Conservation (phyloP, 2,797 vertebrate species). For the Diplodus puntazzo region DNA sequence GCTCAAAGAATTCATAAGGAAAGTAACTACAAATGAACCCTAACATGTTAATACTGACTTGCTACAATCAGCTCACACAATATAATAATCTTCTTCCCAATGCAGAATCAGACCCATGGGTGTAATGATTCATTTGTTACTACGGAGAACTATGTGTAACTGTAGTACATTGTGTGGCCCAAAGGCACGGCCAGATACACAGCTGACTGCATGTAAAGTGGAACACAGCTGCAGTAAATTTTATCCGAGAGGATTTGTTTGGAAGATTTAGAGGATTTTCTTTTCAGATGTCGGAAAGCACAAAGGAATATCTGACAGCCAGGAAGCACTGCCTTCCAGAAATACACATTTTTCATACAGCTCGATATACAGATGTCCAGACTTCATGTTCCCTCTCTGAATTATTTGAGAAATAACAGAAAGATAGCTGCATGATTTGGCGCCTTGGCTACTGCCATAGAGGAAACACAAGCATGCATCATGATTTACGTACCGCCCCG, state of each 20-base stretch:
- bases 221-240: conserved; percentile 8
- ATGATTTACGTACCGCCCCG: background rate
- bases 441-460: background rate
- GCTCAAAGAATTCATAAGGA: background rate
- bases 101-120: conserved; percentile 2
- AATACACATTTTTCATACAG: conserved; percentile 5
- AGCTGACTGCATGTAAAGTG: conserved; percentile 17
- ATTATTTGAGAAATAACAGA: conserved; percentile 11
- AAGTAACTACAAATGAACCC: background rate
- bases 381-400: background rate
- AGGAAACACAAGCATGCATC: background rate
- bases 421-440: background rate
- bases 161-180: background rate
- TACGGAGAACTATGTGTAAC: background rate
- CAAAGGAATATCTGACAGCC: conserved; percentile 8
- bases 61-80: background rate
- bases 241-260: conserved; percentile 12
- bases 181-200: conserved; percentile 10
- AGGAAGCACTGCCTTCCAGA: background rate
- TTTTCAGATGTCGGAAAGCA: conserved; percentile 8
- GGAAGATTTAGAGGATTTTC: conserved; percentile 11
- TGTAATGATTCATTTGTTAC: conserved; percentile 22
- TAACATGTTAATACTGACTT: background rate
- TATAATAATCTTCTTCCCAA: background rate
- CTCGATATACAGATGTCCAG: background rate